Evolutionary conservation across 2,113 vertebrate genomes (phyloP).

Genomic region (Pygoscelis antarcticus): DNA sequence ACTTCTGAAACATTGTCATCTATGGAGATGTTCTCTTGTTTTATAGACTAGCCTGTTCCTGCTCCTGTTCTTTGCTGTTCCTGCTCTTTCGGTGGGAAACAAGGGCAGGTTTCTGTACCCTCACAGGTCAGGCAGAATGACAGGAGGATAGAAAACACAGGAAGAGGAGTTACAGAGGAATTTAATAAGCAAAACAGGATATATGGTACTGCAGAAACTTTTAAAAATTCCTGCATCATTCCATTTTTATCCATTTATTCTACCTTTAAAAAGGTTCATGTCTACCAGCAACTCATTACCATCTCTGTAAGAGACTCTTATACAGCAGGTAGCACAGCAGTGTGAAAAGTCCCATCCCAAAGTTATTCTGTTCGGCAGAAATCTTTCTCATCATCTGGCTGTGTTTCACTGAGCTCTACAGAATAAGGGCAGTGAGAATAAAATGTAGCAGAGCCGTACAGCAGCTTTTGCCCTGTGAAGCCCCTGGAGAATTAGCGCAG

Average conservation of each 20-base stretch:
- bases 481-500: not conserved
- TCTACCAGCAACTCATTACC: not conserved
- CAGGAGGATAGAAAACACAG: not conserved
- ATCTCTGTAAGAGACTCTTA: not conserved
- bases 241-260: not conserved
- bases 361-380: not conserved
- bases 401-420: not conserved
- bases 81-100: not conserved
- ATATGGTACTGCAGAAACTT: not conserved
- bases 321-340: not conserved
- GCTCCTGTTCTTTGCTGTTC: not conserved
- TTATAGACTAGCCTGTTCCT: not conserved
- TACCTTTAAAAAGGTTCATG: not conserved
- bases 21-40: not conserved
- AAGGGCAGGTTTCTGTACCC: not conserved
- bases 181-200: not conserved
- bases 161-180: not conserved
- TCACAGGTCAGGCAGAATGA: not conserved
- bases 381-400: not conserved
- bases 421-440: not conserved
- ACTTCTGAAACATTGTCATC: not conserved
- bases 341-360: not conserved
- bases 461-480: not conserved
- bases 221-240: not conserved
- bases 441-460: not conserved